Base-by-base conservation (phyloP, 1,140 invertebrate genomes). In the Rhyzopertha dominica region DNA sequence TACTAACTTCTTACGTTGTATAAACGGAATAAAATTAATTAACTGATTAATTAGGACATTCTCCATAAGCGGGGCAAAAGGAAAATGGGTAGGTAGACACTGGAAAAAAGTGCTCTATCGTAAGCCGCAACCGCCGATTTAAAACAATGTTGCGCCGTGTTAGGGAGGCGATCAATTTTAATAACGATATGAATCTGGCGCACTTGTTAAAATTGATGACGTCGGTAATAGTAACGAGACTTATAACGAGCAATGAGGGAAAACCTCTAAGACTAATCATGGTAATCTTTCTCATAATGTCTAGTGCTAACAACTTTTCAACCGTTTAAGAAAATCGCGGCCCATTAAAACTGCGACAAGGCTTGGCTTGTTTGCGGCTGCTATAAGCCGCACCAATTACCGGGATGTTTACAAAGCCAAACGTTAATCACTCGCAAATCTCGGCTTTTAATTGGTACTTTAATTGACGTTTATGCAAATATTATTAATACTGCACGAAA, bases 271-370 rank as follows among this genome's bases (percentile, higher is more conserved):
- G 61, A 63, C 61, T 63, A 63, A 63, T 63, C 58, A 59, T 54
- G 47, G 48, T 56, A 62, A 63, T 63, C 61, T 57, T 56, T 55
- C 51, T 47, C 54, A 55, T 66, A 64, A 66, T 66, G 61, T 61
- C 52, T 59, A 56, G 51, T 59, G 56, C 62, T 64, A 63, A 66
- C 61, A 64, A 66, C 62, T 64, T 63, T 64, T 64, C 57, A 58
- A 61, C 59, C 62, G 61, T 64, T 66, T 64, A 66, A 61, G 61
- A 64, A 64, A 63, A 66, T 66, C 61, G 49, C 56, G 55, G 46
- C 42, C 58, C 51, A 64, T 66, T 66, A 64, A 63, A 63, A 66
- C 42, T 56, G 63, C 58, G 63, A 62, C 59, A 62, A 50, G 51
- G 48, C 47, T 47, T 49, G 40, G 47, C 53, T 54, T 58, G 54